Base-by-base conservation (phyloP, 1,140 invertebrate genomes). In the Drosophila cardini region DNA sequence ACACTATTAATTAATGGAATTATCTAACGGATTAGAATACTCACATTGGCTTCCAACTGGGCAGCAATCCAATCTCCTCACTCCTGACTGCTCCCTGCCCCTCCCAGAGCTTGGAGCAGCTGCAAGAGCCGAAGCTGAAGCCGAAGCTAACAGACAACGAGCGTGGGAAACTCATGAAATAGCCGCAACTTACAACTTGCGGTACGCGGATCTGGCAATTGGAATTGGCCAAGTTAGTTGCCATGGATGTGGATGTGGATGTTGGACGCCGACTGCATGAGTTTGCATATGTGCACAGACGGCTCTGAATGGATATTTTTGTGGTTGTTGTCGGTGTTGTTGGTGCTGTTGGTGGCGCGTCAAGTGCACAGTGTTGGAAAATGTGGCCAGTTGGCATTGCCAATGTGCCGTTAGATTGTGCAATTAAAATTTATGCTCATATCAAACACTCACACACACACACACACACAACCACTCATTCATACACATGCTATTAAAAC, bases 91-190 rank as follows among this genome's bases (percentile, higher is more conserved):
- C 21, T 26, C 21, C 21, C 21, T n/a, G n/a, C n/a, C 21, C 21
- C 2, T 26, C 5, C 21, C 0, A 5, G 21, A 26, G 9, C 46
- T 36, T 57, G 42, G 53, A 72, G 38, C 70, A 67, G 53, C 70
- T 21, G 42, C 18, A 10, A n/a, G 10, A 26, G 45, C 40, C 42
- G 13, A 16, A 50, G 57, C 32, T 8, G 21, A 40, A n/a, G 16
- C 42, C 30, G 46, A 9, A 32, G 30, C 15, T 5, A 26, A 26
- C 21, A 50, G 57, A 18, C 42, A 50, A 34, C 46, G 40, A 73
- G 71, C 71, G 71, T 73, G 71, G 71, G 71, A 73, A 73, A 61
- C 48, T 16, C 32, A 45, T 36, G 55, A 30, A 18, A 52, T 30
- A 45, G 43, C 58, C 36, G 45, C 15, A 36, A 53, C 55, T 38